Base-by-base conservation (phyloP, 2,888 invertebrate species). In the Callyntrura guangdongensis region DNA sequence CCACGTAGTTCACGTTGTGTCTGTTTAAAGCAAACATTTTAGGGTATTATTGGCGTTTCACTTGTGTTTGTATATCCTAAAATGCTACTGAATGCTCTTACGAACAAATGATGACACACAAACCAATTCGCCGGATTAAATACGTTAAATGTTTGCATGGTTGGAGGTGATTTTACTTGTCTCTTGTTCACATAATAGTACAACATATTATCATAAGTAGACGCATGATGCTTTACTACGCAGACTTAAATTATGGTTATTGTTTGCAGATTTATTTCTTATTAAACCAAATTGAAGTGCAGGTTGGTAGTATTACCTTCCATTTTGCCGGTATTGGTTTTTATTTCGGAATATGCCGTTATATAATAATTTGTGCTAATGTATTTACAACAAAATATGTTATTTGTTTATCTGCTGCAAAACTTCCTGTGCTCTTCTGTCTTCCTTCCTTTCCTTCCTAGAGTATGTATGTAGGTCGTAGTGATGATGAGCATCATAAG, bases 91-190 rank as follows among this genome's bases (percentile, higher is more conserved):
- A n/a, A n/a, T n/a, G n/a, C n/a, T n/a, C 45, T 77, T 25, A 17
- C 0, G 36, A 61, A 45, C 12, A 12, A 36, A 36, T 36, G 36
- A 36, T 6, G 36, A 6, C 36, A 36, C 36, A 8, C 36, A 9
- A 9, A 11, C 20, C 56, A 27, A 45, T 81, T 17, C 81, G 25
- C 36, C 8, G 59, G 59, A 56, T 81, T 81, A 81, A 81, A 81
- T 81, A 81, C 17, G 36, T 3, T 8, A 53, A 27, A 20, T 27
- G 27, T 25, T 81, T 36, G 81, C 81, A 81, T 81, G 81, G 56
- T 20, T 81, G 1, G 9, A 59, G 61, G 81, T 47, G 36, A 81
- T 81, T 81, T 17, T 8, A 9, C 36, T 27, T 27, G 53, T 53
- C n/a, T 49, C 22, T 25, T 1, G 3, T 49, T 69, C 53, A 56